Evolutionary conservation across 2,888 invertebrate genomes (phyloP).

Genomic region (Tanytarsus gracilentus): DNA sequence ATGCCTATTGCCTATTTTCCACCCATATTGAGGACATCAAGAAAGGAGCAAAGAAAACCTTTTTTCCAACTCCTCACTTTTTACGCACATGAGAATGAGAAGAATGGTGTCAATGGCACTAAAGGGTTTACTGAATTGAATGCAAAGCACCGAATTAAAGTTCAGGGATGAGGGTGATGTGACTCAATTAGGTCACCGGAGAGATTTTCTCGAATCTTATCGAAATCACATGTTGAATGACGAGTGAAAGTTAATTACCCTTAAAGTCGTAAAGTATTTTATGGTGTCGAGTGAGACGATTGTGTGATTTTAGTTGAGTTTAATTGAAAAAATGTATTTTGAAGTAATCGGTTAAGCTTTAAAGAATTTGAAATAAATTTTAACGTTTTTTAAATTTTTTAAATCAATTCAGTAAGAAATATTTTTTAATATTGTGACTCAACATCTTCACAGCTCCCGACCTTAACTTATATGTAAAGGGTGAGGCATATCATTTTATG

Average conservation of each 20-base stretch:
- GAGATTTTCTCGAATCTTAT: neutral
- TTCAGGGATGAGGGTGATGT: too few relatives aligned
- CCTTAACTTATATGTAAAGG: too few relatives aligned
- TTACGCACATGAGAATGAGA: neutral
- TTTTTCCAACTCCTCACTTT: neutral
- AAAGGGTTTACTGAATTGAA: neutral
- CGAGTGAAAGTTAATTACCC: constrained; percentile 13
- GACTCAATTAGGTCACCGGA: neutral
- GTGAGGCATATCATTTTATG: too few relatives aligned
- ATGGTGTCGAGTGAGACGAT: too few relatives aligned
- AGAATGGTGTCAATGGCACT: neutral
- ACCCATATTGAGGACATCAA: neutral
- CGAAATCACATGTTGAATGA: constrained; percentile 12
- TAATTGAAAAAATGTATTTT: too few relatives aligned
- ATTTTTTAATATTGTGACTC: too few relatives aligned
- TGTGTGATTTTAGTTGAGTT: too few relatives aligned
- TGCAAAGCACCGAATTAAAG: constrained; percentile 7
- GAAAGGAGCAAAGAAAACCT: neutral
- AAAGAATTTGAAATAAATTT: too few relatives aligned
- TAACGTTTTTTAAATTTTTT: too few relatives aligned
- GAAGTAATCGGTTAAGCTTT: too few relatives aligned
- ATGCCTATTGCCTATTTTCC: neutral
- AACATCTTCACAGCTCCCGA: too few relatives aligned
- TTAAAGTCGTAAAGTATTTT: constrained; percentile 13
- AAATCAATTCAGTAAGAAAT: too few relatives aligned